These are phyloP conservation scores for Rhynchomys soricoides DNA, from an alignment of 2,113 vertebrate species.

Conservation along the genomic window DNA sequence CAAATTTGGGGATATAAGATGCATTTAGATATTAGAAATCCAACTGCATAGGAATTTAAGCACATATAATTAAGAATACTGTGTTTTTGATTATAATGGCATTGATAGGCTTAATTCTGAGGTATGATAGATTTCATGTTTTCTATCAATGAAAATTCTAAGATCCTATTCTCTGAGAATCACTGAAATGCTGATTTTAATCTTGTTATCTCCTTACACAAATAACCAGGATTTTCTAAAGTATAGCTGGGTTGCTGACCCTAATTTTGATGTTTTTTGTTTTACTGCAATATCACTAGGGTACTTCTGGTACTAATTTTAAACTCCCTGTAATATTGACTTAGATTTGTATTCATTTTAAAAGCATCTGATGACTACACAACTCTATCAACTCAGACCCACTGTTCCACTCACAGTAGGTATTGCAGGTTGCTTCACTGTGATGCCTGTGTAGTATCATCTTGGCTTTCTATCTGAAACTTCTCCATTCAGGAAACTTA, in stretches of 20 bases:
- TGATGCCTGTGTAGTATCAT: fast-evolving
- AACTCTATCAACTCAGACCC: not conserved
- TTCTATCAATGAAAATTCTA: not conserved
- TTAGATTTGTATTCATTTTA: not conserved
- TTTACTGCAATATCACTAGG: fast-evolving
- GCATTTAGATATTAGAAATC: not conserved
- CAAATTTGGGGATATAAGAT: not conserved
- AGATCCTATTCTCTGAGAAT: not conserved
- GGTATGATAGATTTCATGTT: not conserved
- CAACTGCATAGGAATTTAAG: not conserved
- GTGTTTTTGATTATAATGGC: not conserved
- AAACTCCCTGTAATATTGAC: not conserved
- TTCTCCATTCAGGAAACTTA: not conserved
- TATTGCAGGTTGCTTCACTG: not conserved
- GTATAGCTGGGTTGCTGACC: not conserved
- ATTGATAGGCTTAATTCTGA: not conserved
- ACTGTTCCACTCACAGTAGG: too few relatives aligned
- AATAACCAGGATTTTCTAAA: not conserved
- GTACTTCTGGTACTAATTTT: not conserved
- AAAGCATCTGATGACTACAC: not conserved
- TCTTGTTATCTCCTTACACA: not conserved
- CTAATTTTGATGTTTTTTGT: not conserved
- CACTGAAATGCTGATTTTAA: not conserved
- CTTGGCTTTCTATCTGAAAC: not conserved
- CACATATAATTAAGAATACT: not conserved